These are phyloP conservation scores for Anadara kagoshimensis DNA, from an alignment of 1,140 invertebrate genomes.

Conservation along the genomic window DNA sequence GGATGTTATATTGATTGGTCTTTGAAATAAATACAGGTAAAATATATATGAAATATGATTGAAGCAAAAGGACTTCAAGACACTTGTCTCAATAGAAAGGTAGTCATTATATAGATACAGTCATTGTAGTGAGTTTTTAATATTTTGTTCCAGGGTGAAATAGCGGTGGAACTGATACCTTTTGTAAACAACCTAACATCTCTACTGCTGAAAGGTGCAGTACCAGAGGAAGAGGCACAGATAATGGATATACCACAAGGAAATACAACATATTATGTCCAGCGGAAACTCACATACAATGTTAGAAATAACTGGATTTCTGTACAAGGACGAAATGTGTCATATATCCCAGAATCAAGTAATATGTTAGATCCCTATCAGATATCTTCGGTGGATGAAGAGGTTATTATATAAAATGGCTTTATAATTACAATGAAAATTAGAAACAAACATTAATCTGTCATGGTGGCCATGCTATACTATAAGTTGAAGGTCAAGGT, in stretches of 20 bases:
- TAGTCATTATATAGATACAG: too few relatives aligned
- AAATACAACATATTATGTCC: constrained; percentile 6
- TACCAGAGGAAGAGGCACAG: constrained; percentile 26
- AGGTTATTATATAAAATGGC: neutral
- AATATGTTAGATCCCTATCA: neutral
- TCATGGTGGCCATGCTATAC: too few relatives aligned
- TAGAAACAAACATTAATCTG: too few relatives aligned
- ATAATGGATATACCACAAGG: constrained; percentile 2
- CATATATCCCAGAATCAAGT: constrained; percentile 3
- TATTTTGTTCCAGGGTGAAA: constrained; percentile 12
- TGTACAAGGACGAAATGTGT: neutral
- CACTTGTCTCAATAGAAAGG: too few relatives aligned
- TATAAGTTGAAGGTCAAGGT: too few relatives aligned
- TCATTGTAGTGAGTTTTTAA: too few relatives aligned
- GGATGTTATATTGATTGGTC: too few relatives aligned
- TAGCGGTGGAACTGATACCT: constrained; percentile 10
- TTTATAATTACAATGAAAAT: too few relatives aligned
- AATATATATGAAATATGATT: too few relatives aligned
- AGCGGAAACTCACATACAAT: neutral
- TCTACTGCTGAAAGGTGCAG: constrained; percentile 16
- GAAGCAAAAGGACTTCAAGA: too few relatives aligned
- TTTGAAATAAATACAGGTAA: too few relatives aligned
- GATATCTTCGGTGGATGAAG: neutral
- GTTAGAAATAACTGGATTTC: neutral
- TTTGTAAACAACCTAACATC: constrained; percentile 21